Conservation (phyloP, 2,113 vertebrate species). For the Muntiacus reevesi region DNA sequence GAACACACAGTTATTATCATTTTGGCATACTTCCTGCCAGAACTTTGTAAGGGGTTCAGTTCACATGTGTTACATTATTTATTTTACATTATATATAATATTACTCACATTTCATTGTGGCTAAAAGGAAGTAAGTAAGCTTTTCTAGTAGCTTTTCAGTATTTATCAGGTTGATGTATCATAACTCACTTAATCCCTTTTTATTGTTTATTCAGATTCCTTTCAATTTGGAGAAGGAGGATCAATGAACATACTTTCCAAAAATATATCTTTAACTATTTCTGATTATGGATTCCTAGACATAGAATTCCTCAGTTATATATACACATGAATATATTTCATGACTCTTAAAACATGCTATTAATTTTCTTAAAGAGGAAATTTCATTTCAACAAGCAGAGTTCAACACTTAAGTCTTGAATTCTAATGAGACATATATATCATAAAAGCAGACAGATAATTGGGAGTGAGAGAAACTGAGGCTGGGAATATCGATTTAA, state of each 20-base stretch:
- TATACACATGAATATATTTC: neutral
- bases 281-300: neutral
- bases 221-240: neutral
- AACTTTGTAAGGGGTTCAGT: neutral
- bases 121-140: neutral
- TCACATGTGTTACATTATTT: neutral
- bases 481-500: neutral
- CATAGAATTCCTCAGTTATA: neutral
- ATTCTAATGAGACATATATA: neutral
- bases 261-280: neutral
- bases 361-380: neutral
- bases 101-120: neutral
- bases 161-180: neutral
- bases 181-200: neutral
- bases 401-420: neutral
- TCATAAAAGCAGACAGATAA: too few relatives aligned
- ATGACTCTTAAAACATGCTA: neutral
- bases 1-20: neutral
- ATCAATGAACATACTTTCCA: neutral
- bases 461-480: neutral
- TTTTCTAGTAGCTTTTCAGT: neutral
- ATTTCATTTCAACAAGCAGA: neutral
- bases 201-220: neutral
- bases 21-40: neutral
- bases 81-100: neutral